Percentiles rank a stretch among this genome's conserved stretches.
Conservation (phyloP, 2,888 invertebrate species). For the Pterobdella sp. region DNA sequence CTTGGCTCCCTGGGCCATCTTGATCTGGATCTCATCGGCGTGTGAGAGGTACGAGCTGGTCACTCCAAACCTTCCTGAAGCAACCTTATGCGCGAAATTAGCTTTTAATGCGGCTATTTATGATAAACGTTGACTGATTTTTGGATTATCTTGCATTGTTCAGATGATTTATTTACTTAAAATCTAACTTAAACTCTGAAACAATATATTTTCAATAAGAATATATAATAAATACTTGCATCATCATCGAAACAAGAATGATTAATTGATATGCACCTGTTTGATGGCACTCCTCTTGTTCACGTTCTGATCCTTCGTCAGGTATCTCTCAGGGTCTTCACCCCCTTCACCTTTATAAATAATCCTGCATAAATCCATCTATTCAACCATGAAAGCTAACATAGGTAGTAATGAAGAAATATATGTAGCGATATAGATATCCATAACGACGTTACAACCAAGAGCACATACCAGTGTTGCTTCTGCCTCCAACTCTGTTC, state of each 20-base stretch:
- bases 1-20: conserved; percentile 99
- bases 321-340: conserved; percentile 62
- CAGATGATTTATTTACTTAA: too few species aligned
- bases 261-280: too few species aligned
- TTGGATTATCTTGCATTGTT: too few species aligned
- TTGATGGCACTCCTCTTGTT: conserved; percentile 90
- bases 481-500: conserved; percentile 94
- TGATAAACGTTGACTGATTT: too few species aligned
- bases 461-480: conserved; percentile 67
- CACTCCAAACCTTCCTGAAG: conserved; percentile 95
- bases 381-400: not conserved
- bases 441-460: not conserved
- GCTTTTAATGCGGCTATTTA: too few species aligned
- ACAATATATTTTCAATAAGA: too few species aligned
- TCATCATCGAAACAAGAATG: too few species aligned
- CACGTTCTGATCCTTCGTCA: conserved; percentile 69
- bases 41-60: conserved; percentile 93
- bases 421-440: not conserved
- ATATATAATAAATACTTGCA: too few species aligned
- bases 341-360: conserved; percentile 70
- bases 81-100: conserved; percentile 58
- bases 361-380: too few species aligned
- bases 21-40: conserved; percentile 95
- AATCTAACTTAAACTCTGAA: too few species aligned
- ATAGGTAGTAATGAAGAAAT: not conserved